Base-by-base conservation (phyloP, 2,113 vertebrate genomes). In the Odontesthes bonariensis region DNA sequence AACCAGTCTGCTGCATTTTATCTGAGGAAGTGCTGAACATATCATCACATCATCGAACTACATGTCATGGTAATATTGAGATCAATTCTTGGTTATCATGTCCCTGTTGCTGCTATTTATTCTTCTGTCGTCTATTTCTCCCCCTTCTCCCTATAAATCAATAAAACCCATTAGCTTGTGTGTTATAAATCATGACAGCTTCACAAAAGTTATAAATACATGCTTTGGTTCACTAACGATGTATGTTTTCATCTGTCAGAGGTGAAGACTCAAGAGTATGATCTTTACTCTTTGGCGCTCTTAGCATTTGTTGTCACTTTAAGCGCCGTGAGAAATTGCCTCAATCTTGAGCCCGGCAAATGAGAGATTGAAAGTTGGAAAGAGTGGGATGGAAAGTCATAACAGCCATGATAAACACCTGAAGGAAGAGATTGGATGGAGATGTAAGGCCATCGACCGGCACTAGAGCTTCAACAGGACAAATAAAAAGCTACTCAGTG, bases 361-460 rank as follows among this genome's bases (percentile, higher is more conserved):
- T 22, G 55, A 70, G 64, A 56, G 64, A 69, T 66, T 69, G 47
- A 74, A 42, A 49, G 73, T 82, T 63, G 67, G 64, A 83, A 73
- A 44, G 52, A 33, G 14, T 59, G 20, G 40, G 44, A 69, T 70
- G 46, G 75, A 69, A 84, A 77, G 68, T 76, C 60, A 66, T 70
- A 79, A 79, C 68, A 56, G 63, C 77, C 31, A 42, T 53, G 73
- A 83, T 76, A 80, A 88, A 89, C 75, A 82, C 70, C 4, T 1
- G 53, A 68, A 66, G 31, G 76, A 76, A 67, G 56, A 88, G 77
- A 89, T 77, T 85, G 86, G 76, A 80, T 75, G 70, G 79, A 82
- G 86, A 82, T 85, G 77, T 62, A 60, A 53, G 57, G 73, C 69
- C 76, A 85, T 84, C 65, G 75, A 85, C 77, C 17, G 16, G 77